A percentile compares a stretch with the other conserved stretches of the same genome.
phyloP scores from a whole-genome alignment of 2,888 invertebrate genomes.

The Zaprionus lineosus region DNA sequence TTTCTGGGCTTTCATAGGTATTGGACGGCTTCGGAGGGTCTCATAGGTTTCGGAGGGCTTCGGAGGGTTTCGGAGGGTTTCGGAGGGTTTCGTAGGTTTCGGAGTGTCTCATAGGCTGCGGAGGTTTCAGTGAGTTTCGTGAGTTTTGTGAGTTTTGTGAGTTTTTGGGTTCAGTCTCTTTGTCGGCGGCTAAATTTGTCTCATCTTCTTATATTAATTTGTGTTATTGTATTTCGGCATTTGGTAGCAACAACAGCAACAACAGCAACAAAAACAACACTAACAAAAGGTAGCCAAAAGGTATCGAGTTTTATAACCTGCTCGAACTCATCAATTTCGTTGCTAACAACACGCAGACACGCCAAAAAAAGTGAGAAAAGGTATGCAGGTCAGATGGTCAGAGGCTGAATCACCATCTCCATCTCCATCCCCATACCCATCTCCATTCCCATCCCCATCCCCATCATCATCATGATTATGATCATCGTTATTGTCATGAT shows the following conservation, averaged over 20 bases:
- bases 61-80: too few species aligned
- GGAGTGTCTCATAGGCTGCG: too few species aligned
- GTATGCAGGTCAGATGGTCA: slow-evolving; percentile 51
- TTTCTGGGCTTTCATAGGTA: too few species aligned
- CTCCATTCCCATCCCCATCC: slow-evolving; percentile 59
- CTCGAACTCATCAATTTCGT: slow-evolving; percentile 78
- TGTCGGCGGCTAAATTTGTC: slow-evolving; percentile 79
- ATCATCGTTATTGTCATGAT: neutral
- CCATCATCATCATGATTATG: neutral
- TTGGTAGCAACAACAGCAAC: slow-evolving; percentile 43
- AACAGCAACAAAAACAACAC: slow-evolving; percentile 43
- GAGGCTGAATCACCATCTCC: slow-evolving; percentile 64
- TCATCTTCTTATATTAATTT: slow-evolving; percentile 79
- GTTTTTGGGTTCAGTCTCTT: slow-evolving; percentile 45
- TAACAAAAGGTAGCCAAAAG: slow-evolving; percentile 68
- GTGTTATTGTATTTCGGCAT: slow-evolving; percentile 74
- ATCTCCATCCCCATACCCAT: too few species aligned
- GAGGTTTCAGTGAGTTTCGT: too few species aligned
- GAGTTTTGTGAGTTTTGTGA: too few species aligned
- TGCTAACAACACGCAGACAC: slow-evolving; percentile 78
- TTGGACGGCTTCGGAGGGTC: too few species aligned
- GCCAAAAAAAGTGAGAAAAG: slow-evolving; percentile 76
- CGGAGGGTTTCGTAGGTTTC: too few species aligned
- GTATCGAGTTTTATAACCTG: slow-evolving; percentile 78
- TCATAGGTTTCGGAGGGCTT: too few species aligned